Evolutionary conservation across 2,888 invertebrate genomes (phyloP).

Genomic region (Napeogenes sylphis): DNA sequence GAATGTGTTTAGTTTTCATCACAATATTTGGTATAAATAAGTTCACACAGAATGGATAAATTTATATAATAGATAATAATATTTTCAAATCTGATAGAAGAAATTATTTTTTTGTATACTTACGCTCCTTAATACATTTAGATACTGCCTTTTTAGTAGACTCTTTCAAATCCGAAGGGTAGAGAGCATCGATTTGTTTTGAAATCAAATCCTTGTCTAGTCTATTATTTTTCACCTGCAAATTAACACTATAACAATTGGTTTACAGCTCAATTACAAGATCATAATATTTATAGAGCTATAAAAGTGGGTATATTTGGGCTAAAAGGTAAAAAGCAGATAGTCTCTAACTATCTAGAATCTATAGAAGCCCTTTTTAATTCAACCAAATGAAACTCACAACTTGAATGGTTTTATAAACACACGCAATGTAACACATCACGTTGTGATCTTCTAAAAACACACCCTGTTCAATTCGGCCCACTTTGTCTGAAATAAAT

Average conservation of each 20-base stretch:
- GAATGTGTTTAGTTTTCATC: too few species aligned
- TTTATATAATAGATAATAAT: too few species aligned
- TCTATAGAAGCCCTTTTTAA: neutral
- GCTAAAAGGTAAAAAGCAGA: too few species aligned
- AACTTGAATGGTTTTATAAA: conserved; percentile 60
- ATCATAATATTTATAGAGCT: too few species aligned
- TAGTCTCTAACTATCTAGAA: neutral
- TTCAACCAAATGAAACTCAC: conserved; percentile 41
- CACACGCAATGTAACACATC: conserved; percentile 68
- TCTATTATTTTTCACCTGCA: conserved; percentile 58
- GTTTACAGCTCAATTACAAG: too few species aligned
- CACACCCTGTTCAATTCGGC: conserved; percentile 63
- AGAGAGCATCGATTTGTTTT: conserved; percentile 62
- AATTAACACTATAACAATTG: conserved; percentile 6
- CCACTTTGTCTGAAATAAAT: conserved; percentile 53
- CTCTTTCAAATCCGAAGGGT: conserved; percentile 55
- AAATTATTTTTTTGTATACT: conserved; percentile 31
- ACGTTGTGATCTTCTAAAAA: conserved; percentile 63
- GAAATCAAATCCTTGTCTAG: conserved; percentile 51
- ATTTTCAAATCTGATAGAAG: too few species aligned
- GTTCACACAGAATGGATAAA: too few species aligned
- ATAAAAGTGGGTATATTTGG: too few species aligned
- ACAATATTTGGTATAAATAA: too few species aligned
- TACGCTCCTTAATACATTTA: conserved; percentile 53
- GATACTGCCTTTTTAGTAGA: conserved; percentile 47